A percentile compares a stretch with the other conserved stretches of the same genome.
Conservation (phyloP, 30 jellyfish, hydroid and myxozoan genomes). For the Cassiopea andromeda region DNA sequence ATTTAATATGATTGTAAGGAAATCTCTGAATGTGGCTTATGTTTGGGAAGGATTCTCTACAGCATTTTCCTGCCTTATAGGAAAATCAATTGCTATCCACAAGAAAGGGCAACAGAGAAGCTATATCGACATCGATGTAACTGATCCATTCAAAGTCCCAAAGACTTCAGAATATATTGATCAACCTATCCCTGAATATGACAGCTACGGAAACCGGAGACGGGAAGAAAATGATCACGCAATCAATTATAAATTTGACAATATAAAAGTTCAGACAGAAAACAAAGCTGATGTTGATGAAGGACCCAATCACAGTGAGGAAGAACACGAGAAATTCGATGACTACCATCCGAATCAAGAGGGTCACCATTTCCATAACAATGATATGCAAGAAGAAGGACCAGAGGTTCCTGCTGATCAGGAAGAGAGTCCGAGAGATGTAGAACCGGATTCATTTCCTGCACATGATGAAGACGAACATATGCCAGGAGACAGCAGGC, state of each 20-base stretch:
- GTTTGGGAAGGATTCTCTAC: too few relatives aligned
- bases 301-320: constrained; percentile 11
- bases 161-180: constrained; percentile 89
- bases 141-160: constrained; percentile 98
- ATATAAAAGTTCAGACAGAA: constrained; percentile 42
- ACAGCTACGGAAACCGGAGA: constrained; percentile 39
- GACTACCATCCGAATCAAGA: constrained; percentile 10
- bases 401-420: constrained; percentile 68
- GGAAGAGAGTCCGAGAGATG: constrained; percentile 61
- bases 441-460: constrained; percentile 50
- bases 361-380: constrained; percentile 5
- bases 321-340: constrained; percentile 14
- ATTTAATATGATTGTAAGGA: too few relatives aligned
- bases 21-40: too few relatives aligned
- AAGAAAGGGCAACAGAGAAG: constrained; percentile 77
- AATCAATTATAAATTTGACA: constrained; percentile 27
- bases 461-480: constrained; percentile 52
- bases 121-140: constrained; percentile 95
- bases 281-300: constrained; percentile 33
- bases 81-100: constrained; percentile 16
- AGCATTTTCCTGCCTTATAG: not conserved
- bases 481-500: constrained; percentile 66
- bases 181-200: constrained; percentile 80
- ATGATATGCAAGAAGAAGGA: constrained; percentile 58
- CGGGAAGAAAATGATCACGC: constrained; percentile 43